Evolutionary conservation across 2,888 invertebrate genomes (phyloP), one percentile per base, ranked within the genome.

Genomic region (Spodoptera littoralis): DNA sequence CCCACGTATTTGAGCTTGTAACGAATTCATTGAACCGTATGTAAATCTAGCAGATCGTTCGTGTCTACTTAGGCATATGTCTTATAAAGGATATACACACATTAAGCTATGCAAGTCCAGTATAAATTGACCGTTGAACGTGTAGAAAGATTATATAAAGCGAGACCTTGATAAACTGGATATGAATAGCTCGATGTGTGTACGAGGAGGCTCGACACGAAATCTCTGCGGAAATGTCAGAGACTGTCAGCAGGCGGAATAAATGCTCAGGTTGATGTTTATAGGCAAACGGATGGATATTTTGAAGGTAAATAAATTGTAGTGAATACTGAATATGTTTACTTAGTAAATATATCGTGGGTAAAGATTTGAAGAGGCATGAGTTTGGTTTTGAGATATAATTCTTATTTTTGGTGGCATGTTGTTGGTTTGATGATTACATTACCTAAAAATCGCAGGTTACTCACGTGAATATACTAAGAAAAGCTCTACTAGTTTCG

Each of bases 1-100:
- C 27, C 27, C 27, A 66, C 65, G 69, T 73, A 84, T 81, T 72
- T 68, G 63, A 71, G 60, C 61, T 51, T 59, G 57, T 60, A 55
- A 66, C 52, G 66, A 74, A 81, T 70, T 73, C 81, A 69, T 76
- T 72, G 67, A 80, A 73, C 75, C 81, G 80, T 87, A 88, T 87
- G 88, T 83, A 84, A 87, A 88, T 88, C 76, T 79, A 79, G 85
- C 85, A 81, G 80, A 83, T 79, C 76, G 77, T 63, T 70, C 77
- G 67, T 66, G 80, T 80, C 71, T 82, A 76, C 75, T 76, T 64
- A 60, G 79, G 57, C 65, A 60, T 67, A 73, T 56, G 67, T 79
- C 77, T 74, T 60, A 53, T 61, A 41, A n/a, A 59, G 22, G 60
- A 70, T 27, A 27, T 27, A 27, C 27, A 27, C 5, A 27, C 27